Base-by-base conservation (phyloP, 1,140 invertebrate species). In the Muscidifurax raptorellus region DNA sequence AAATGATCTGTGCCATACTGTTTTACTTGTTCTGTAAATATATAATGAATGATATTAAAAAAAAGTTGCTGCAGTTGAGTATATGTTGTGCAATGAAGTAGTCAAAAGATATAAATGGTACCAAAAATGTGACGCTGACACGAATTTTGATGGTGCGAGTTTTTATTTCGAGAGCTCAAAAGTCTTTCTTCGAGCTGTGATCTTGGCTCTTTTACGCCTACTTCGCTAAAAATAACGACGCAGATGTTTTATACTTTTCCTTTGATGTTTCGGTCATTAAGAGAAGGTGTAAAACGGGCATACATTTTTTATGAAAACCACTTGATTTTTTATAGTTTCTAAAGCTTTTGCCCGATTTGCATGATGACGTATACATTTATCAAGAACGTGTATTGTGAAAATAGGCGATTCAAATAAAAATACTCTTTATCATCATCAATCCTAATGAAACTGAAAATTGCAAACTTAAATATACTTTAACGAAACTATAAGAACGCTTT, bases 21-120 rank as follows among this genome's bases (percentile, higher is more conserved):
- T 71, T 78, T 69, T 77, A 78, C 22, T 83, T 71, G 76, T 59
- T 84, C 44, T 84, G 67, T 40, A 64, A 79, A 79, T 44, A 79
- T 79, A 77, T 59, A 59, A 79, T 79, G 76, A 79, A 59, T 47
- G 82, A 83, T 18, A 18, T 32, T 78, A n/a, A 2, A 47, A 77
- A 64, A 18, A 67, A 27, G 28, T n/a, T 69, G 71, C 52, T 64
- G 52, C 40, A 75, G 74, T 82, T 40, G 52, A 82, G 36, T 52
- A 66, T 66, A 44, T 83, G 74, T 66, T 66, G 52, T 47, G 72
- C 27, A 47, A 52, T 52, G 64, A 69, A 25, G 44, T n/a, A 40
- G 47, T 36, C 28, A 4, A 82, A 82, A 28, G 32, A 82, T 74
- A 27, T 36, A 80, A 82, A 82, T 59, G 52, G 1, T 6, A 40